Percentiles rank a stretch among this genome's conserved stretches.
These are phyloP conservation scores for Drosophila prolongata DNA, from an alignment of 2,888 invertebrate species.

Conservation along the genomic window DNA sequence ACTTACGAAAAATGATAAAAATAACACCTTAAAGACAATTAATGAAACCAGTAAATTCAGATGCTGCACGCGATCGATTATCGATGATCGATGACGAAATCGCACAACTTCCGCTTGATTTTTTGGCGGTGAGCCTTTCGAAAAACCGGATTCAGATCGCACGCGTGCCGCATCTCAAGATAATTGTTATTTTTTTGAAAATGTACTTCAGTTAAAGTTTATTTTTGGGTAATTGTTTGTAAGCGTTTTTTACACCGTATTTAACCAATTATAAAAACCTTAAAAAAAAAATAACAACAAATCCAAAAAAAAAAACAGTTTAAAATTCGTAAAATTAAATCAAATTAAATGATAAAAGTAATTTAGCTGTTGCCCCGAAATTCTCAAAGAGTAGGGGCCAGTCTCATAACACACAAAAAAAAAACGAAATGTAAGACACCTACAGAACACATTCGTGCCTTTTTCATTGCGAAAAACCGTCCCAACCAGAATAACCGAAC, in stretches of 20 bases:
- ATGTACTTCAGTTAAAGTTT: slow-evolving; percentile 50
- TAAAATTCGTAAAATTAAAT: slow-evolving; percentile 44
- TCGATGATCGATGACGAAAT: background rate
- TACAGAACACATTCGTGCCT: slow-evolving; percentile 78
- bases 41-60: slow-evolving; percentile 15
- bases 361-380: slow-evolving; percentile 46
- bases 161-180: slow-evolving; percentile 23
- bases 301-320: slow-evolving; percentile 43
- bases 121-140: background rate
- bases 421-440: slow-evolving; percentile 52
- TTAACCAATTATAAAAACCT: slow-evolving; percentile 24
- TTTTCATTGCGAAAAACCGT: slow-evolving; percentile 81
- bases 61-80: slow-evolving; percentile 10
- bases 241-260: slow-evolving; percentile 58
- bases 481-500: slow-evolving; percentile 55
- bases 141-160: background rate
- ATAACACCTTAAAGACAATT: slow-evolving; percentile 10
- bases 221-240: slow-evolving; percentile 66
- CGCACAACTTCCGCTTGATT: background rate
- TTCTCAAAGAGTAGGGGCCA: slow-evolving; percentile 59
- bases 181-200: slow-evolving; percentile 42
- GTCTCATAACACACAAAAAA: slow-evolving; percentile 37
- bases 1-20: slow-evolving; percentile 39
- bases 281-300: slow-evolving; percentile 22
- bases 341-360: slow-evolving; percentile 44